These are phyloP conservation scores for Mormyrops attenuatus DNA, from an alignment of 2,797 vertebrate genomes.

Conservation along the genomic window DNA sequence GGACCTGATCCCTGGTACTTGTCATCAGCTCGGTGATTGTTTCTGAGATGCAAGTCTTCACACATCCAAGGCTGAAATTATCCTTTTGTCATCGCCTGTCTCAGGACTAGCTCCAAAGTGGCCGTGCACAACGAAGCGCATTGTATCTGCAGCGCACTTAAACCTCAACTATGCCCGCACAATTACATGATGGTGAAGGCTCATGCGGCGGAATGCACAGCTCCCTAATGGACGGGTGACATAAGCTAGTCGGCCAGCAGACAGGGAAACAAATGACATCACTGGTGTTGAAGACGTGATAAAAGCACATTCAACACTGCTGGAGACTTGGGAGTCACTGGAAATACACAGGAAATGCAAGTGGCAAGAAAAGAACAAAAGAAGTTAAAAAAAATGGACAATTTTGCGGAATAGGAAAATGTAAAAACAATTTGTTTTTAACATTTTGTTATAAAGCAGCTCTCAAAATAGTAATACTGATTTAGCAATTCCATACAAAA, in stretches of 20 bases:
- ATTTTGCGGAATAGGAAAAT: background rate
- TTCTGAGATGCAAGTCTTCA: conserved; percentile 18
- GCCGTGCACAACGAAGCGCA: background rate
- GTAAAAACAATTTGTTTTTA: background rate
- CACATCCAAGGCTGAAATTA: conserved; percentile 29
- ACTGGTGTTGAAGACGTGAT: background rate
- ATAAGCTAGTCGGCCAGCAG: background rate
- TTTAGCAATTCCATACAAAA: background rate
- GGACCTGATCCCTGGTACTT: background rate
- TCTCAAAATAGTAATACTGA: background rate
- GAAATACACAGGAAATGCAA: background rate
- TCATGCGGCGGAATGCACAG: background rate
- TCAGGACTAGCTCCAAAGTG: background rate
- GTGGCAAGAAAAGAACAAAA: background rate
- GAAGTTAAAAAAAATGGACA: background rate
- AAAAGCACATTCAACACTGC: background rate
- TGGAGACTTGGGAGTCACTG: background rate
- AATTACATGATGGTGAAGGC: background rate
- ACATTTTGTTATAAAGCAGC: background rate
- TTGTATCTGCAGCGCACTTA: background rate
- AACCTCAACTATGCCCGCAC: background rate
- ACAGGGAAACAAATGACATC: background rate
- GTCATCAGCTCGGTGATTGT: conserved; percentile 22
- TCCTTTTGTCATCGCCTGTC: background rate
- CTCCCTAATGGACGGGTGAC: background rate